Evolutionary conservation across 2,888 invertebrate species (phyloP).

Genomic region (Trichopoda pennipes): DNA sequence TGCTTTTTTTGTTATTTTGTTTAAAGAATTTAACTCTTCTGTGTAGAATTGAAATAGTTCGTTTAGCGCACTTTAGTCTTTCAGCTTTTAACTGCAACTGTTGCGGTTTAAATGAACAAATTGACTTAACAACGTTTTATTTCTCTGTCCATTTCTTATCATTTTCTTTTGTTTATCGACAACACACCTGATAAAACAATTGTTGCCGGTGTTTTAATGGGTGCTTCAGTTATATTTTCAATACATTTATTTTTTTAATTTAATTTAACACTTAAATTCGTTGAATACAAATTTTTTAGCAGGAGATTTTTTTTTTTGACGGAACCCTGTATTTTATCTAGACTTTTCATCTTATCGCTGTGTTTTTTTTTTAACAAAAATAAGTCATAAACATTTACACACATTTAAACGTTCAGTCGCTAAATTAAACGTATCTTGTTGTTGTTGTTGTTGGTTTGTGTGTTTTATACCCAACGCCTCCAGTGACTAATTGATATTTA

Average conservation of each 20-base stretch:
- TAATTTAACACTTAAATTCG: no score
- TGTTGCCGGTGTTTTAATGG: slow-evolving; percentile 50
- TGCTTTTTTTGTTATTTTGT: slow-evolving; percentile 5
- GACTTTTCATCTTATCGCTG: slow-evolving; percentile 40
- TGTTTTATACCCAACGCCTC: neutral
- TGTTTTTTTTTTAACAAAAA: neutral
- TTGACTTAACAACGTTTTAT: slow-evolving; percentile 44
- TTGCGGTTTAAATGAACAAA: slow-evolving; percentile 13
- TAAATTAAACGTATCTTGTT: neutral
- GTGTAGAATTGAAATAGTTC: neutral
- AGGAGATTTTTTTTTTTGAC: neutral
- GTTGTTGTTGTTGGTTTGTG: neutral
- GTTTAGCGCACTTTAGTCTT: slow-evolving; percentile 43
- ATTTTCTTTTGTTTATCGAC: slow-evolving; percentile 31
- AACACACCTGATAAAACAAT: slow-evolving; percentile 67
- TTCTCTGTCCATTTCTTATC: slow-evolving; percentile 49
- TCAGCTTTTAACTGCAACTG: slow-evolving; percentile 61
- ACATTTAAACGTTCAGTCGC: slow-evolving; percentile 1
- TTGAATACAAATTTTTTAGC: neutral
- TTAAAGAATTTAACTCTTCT: neutral
- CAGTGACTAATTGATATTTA: slow-evolving; percentile 39
- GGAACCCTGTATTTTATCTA: slow-evolving; percentile 15
- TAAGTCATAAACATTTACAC: slow-evolving; percentile 7
- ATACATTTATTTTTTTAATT: neutral
- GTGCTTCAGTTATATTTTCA: slow-evolving; percentile 8